Evolutionary conservation across 2,888 invertebrate genomes (phyloP).

Genomic region (Tenthredo mesomela): DNA sequence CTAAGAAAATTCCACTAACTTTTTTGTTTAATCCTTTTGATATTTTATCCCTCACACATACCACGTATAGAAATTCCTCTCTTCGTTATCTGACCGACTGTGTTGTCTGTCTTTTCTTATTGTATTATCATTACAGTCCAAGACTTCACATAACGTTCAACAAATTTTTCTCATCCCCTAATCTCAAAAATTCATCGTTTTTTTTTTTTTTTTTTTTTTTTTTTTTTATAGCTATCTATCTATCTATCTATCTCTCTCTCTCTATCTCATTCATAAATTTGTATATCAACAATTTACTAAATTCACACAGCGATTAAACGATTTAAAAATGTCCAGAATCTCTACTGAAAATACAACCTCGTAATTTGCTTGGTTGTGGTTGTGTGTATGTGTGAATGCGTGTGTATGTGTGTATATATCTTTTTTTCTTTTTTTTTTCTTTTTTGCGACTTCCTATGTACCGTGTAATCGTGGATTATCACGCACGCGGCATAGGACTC

Average conservation of each 20-base stretch:
- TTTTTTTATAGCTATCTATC: not conserved
- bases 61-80: not conserved
- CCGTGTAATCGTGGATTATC: constrained; percentile 33
- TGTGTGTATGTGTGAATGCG: no score
- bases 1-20: constrained; percentile 3
- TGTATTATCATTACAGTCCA: not conserved
- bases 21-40: not conserved
- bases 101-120: not conserved
- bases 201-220: no score
- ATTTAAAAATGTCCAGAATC: constrained; percentile 1
- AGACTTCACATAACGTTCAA: constrained; percentile 6
- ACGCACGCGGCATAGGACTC: constrained; percentile 27
- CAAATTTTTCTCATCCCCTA: not conserved
- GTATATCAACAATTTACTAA: not conserved
- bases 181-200: not conserved
- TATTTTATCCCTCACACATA: not conserved
- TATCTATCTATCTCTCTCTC: not conserved
- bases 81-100: not conserved
- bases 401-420: not conserved
- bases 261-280: not conserved
- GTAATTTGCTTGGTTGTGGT: not conserved
- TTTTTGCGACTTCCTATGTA: constrained; percentile 4
- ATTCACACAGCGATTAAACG: not conserved
- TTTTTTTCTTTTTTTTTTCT: not conserved
- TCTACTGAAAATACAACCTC: constrained; percentile 8